Conservation (phyloP, 1,140 invertebrate species). For the Drosophila pectinifera region DNA sequence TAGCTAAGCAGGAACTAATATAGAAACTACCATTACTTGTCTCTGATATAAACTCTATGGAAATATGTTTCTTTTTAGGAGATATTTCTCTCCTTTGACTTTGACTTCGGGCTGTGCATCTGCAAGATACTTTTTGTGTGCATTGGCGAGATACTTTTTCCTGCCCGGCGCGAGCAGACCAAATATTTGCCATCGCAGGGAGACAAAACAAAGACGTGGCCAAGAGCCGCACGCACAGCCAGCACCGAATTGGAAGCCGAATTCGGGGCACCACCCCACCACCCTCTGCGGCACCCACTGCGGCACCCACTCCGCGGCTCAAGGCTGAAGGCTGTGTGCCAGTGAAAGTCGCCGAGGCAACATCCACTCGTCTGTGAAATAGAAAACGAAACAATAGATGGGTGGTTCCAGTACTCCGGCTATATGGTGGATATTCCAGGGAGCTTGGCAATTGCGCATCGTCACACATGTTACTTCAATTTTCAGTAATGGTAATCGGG, state of each 20-base stretch:
- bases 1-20: too few species aligned
- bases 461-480: conserved; percentile 79
- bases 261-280: conserved; percentile 43
- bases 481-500: conserved; percentile 73
- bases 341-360: conserved; percentile 71
- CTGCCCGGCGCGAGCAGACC: conserved; percentile 23
- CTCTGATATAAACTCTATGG: too few species aligned
- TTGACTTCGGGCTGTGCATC: conserved; percentile 38
- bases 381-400: conserved; percentile 77
- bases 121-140: conserved; percentile 64
- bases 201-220: conserved; percentile 50
- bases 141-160: conserved; percentile 46
- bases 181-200: conserved; percentile 72
- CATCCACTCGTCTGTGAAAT: conserved; percentile 78
- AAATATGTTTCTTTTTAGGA: not conserved
- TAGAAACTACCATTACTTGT: too few species aligned
- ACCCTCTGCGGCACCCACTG: not conserved
- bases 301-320: conserved; percentile 3
- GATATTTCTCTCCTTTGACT: too few species aligned
- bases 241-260: conserved; percentile 42
- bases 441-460: conserved; percentile 57
- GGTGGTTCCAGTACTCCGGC: conserved; percentile 1
- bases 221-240: conserved; percentile 49
- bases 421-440: conserved; percentile 24
- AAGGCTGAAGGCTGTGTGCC: conserved; percentile 65